phyloP scores from a whole-genome alignment of 2,888 invertebrate genomes.

The Cheilosia variabilis region DNA sequence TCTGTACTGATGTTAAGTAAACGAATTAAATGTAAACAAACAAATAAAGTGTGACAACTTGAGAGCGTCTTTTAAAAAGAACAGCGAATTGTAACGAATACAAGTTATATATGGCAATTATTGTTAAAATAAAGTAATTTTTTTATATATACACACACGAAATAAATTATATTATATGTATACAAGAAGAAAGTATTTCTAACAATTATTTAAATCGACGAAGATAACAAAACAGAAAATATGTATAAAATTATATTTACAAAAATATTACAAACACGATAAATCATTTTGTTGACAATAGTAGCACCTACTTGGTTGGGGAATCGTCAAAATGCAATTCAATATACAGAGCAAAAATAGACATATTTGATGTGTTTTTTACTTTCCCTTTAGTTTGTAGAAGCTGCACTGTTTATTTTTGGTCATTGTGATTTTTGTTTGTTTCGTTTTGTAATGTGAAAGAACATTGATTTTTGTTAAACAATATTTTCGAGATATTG shows the following conservation, averaged over 20 bases:
- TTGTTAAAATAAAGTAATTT: slow-evolving; percentile 70
- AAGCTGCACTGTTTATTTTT: slow-evolving; percentile 31
- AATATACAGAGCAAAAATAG: slow-evolving; percentile 60
- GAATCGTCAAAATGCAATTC: slow-evolving; percentile 50
- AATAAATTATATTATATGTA: slow-evolving; percentile 66
- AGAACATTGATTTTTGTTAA: slow-evolving; percentile 10
- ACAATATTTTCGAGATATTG: slow-evolving; percentile 57
- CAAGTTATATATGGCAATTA: slow-evolving; percentile 41
- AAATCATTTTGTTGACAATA: slow-evolving; percentile 47
- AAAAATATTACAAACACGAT: slow-evolving; percentile 32
- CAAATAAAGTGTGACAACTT: slow-evolving; percentile 9
- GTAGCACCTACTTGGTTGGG: slow-evolving; percentile 18
- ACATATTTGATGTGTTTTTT: slow-evolving; percentile 8
- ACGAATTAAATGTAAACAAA: slow-evolving; percentile 57
- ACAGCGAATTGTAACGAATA: slow-evolving; percentile 58
- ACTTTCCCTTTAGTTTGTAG: slow-evolving; percentile 12
- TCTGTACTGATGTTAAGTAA: slow-evolving; percentile 68
- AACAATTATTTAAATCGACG: slow-evolving; percentile 64
- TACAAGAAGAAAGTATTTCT: slow-evolving; percentile 58
- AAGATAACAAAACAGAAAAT: slow-evolving; percentile 28
- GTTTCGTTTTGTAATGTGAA: slow-evolving; percentile 9
- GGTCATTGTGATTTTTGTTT: slow-evolving; percentile 35
- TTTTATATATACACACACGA: slow-evolving; percentile 64
- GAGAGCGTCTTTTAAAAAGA: slow-evolving; percentile 74
- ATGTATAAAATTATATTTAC: slow-evolving; percentile 68